Base-by-base conservation (phyloP, 2,888 invertebrate species). In the Arctia plantaginis region DNA sequence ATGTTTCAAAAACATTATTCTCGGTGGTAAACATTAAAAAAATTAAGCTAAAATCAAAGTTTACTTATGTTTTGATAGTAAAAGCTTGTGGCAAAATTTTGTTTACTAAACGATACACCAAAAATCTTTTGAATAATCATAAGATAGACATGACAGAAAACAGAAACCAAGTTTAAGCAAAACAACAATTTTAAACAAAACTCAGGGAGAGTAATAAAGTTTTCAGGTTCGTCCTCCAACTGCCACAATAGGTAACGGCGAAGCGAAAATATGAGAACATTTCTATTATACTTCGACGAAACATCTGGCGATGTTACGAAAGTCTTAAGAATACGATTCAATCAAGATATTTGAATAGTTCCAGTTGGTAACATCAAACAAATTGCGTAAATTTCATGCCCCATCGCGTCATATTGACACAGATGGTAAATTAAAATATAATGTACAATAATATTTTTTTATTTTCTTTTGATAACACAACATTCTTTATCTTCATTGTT, bases 281-380 rank as follows among this genome's bases (percentile, higher is more conserved):
- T 71, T 65, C 66, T 67, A 69, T 73, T 69, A 72, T 33, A 71
- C 55, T 73, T 73, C 59, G 30, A 15, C 20, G 51, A 30, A 79
- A 77, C 77, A 75, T 73, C 75, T 75, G 77, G 73, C 69, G 75
- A 55, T 71, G 67, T 55, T 70, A 75, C 77, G 70, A 75, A 77
- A 71, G 73, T 72, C 75, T 69, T 75, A 41, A 65, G 70, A 44
- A 75, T 67, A 75, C 67, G 64, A 68, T 75, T 75, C 66, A 73
- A 77, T 77, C 77, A 75, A 69, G 59, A 75, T 72, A 51, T 69
- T 47, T 75, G 66, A 75, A 77, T 77, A 77, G 77, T 77, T 75
- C 59, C 55, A 44, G 71, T 71, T 71, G 55, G 62, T 55, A 68
- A 73, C 44, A 68, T 70, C 67, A 77, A 69, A 75, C 33, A 71